Evolutionary conservation across 2,888 invertebrate species (phyloP).

Genomic region (Apamea crenata): DNA sequence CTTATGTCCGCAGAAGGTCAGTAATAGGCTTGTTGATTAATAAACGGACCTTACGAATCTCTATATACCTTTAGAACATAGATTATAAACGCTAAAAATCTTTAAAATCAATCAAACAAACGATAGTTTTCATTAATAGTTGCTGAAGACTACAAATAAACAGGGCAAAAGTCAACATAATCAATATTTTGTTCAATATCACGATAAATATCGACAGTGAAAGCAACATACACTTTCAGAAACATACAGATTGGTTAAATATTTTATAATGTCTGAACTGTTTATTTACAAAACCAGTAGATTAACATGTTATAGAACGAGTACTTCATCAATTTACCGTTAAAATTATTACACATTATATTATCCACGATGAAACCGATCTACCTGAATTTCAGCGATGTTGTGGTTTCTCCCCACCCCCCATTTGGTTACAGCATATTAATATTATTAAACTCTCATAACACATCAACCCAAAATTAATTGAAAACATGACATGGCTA

Average conservation of each 20-base stretch:
- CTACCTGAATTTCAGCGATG: background rate
- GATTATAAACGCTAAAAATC: background rate
- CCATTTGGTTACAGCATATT: background rate
- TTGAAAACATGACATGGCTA: constrained; percentile 21
- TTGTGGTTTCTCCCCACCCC: background rate
- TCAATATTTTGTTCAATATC: constrained; percentile 14
- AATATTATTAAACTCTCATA: constrained; percentile 15
- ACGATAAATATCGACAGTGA: constrained; percentile 5
- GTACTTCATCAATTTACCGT: constrained; percentile 6
- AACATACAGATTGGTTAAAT: background rate
- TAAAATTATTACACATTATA: background rate
- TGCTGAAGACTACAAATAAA: constrained; percentile 11
- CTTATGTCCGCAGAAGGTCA: constrained; percentile 1
- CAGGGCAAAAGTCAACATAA: constrained; percentile 1
- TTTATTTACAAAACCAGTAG: constrained; percentile 21
- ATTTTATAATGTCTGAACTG: background rate
- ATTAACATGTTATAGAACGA: background rate
- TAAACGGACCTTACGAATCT: background rate
- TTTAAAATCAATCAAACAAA: background rate
- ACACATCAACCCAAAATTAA: constrained; percentile 26
- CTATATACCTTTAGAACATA: background rate
- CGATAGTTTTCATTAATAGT: background rate
- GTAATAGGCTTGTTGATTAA: constrained; percentile 7
- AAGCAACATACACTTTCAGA: constrained; percentile 10
- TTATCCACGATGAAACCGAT: background rate